Percentiles rank a stretch among this genome's conserved stretches.
phyloP scores from a whole-genome alignment of 2,888 invertebrate genomes.

The Hanleya hanleyi region DNA sequence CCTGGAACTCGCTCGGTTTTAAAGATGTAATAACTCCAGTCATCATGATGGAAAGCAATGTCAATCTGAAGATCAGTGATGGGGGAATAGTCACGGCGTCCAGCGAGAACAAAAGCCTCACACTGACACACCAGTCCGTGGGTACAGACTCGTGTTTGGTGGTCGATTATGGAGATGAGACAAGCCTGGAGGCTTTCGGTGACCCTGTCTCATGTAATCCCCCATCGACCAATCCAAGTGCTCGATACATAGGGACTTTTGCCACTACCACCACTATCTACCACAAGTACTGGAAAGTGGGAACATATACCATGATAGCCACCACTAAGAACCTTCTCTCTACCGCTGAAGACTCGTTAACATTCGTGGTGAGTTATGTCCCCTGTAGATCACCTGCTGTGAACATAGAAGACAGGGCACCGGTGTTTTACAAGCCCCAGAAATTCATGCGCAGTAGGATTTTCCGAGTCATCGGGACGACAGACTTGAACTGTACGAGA shows the following conservation, averaged over 20 bases:
- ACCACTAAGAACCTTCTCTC: conserved; percentile 41
- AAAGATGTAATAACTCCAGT: not conserved
- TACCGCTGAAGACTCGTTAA: not conserved
- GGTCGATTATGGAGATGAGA: conserved; percentile 52
- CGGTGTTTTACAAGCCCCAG: conserved; percentile 27
- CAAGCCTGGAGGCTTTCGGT: conserved; percentile 34
- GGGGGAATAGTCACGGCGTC: conserved; percentile 25
- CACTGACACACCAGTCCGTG: conserved; percentile 41
- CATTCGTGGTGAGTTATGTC: conserved; percentile 46
- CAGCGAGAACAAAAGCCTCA: conserved; percentile 42
- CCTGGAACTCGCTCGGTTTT: not conserved
- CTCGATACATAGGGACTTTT: not conserved
- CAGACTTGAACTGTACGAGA: conserved; percentile 50
- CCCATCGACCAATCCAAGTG: not conserved
- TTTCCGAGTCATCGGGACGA: conserved; percentile 42
- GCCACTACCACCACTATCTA: not conserved
- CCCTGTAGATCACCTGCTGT: conserved; percentile 56
- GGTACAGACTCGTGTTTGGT: conserved; percentile 55
- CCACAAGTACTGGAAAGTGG: conserved; percentile 31
- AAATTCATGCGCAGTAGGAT: conserved; percentile 25
- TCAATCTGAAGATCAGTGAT: conserved; percentile 37
- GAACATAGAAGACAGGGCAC: conserved; percentile 40
- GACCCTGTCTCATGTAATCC: conserved; percentile 29
- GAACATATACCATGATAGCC: conserved; percentile 32
- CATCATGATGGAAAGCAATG: conserved; percentile 37